Evolutionary conservation across 1,140 invertebrate species (phyloP).

Genomic region (Brachionus angularis): DNA sequence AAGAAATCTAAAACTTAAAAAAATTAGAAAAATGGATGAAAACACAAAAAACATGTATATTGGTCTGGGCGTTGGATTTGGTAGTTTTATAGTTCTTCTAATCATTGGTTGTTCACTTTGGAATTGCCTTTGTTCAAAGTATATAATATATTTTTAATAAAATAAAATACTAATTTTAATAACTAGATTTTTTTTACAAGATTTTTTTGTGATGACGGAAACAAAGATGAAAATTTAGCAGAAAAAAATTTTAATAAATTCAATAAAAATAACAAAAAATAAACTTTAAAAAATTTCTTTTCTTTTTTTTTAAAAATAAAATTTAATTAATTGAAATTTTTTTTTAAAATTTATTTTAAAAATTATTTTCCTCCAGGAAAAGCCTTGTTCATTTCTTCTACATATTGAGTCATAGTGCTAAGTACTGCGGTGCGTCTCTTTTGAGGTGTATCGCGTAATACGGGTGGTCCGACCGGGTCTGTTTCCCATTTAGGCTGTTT

Average conservation of each 20-base stretch:
- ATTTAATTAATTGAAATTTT: neutral
- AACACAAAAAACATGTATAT: slow-evolving; percentile 28
- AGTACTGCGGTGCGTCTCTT: slow-evolving; percentile 28
- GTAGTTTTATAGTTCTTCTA: slow-evolving; percentile 19
- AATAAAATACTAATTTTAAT: neutral
- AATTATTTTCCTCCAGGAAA: slow-evolving; percentile 31
- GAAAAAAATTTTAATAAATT: neutral
- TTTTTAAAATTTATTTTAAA: neutral
- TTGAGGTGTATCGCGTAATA: slow-evolving; percentile 1
- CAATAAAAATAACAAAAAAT: neutral
- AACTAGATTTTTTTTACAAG: neutral
- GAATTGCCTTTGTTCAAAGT: slow-evolving; percentile 41
- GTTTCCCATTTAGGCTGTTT: slow-evolving; percentile 40
- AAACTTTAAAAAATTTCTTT: neutral
- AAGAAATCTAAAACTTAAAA: neutral
- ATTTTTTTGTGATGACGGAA: slow-evolving; percentile 34
- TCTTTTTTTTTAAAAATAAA: slow-evolving; percentile 8
- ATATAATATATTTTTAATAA: neutral
- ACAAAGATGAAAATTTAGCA: neutral
- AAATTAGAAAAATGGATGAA: slow-evolving; percentile 39
- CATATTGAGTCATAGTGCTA: slow-evolving; percentile 42
- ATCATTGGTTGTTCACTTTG: slow-evolving; percentile 7
- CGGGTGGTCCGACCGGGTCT: slow-evolving; percentile 14
- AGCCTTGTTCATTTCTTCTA: slow-evolving; percentile 44
- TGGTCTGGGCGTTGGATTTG: slow-evolving; percentile 22